Percentiles rank a stretch among this genome's conserved stretches.
These are phyloP conservation scores for Colius striatus DNA, from an alignment of 2,113 vertebrate genomes.

Conservation along the genomic window DNA sequence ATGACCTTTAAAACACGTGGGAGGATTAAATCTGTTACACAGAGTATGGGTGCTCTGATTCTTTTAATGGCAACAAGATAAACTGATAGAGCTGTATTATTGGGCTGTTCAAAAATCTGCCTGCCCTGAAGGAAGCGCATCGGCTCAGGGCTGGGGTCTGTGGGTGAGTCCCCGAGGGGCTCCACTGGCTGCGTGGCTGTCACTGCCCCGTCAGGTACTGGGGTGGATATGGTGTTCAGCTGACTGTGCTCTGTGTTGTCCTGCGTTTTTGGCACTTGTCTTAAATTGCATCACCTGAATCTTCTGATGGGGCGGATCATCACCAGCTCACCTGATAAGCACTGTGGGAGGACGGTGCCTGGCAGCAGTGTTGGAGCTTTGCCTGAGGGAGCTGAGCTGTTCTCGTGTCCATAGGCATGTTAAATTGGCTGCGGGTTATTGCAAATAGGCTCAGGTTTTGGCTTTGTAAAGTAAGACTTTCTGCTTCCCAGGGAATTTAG, in stretches of 20 bases:
- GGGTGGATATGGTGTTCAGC: neutral
- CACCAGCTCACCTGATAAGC: neutral
- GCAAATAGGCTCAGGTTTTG: neutral
- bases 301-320: neutral
- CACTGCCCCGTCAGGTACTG: neutral
- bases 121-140: too few relatives aligned
- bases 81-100: neutral
- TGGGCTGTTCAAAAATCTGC: too few relatives aligned
- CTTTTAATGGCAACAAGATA: neutral
- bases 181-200: neutral
- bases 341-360: neutral
- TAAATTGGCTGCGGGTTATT: neutral
- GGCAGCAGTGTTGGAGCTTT: neutral
- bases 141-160: neutral
- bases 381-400: neutral
- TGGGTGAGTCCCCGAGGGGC: neutral
- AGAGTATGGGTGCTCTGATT: neutral
- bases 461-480: neutral
- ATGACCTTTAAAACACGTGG: neutral
- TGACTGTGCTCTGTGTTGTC: neutral
- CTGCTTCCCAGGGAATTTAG: neutral
- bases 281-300: neutral
- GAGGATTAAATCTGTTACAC: neutral
- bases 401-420: fast-evolving
- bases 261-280: neutral